Percentiles rank a stretch among this genome's conserved stretches.
Evolutionary conservation across 2,113 vertebrate genomes (phyloP).

Genomic region (Zosterops borbonicus): DNA sequence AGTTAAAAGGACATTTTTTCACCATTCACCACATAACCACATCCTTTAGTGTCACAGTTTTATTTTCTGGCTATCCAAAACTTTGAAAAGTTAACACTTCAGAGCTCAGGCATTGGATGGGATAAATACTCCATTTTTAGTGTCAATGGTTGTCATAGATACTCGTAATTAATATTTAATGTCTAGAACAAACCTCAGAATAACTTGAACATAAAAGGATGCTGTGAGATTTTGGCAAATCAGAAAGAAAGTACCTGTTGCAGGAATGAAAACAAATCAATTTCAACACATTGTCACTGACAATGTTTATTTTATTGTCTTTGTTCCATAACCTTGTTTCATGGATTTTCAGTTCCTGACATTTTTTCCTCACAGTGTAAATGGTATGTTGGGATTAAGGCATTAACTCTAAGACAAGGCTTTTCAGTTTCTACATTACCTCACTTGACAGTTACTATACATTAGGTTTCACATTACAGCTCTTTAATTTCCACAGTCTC

Average conservation of each 20-base stretch:
- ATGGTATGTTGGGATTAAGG: constrained; percentile 11
- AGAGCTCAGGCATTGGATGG: not conserved
- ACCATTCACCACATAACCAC: not conserved
- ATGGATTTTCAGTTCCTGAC: constrained; percentile 23
- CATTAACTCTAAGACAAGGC: not conserved
- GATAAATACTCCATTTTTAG: not conserved
- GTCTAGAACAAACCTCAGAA: not conserved
- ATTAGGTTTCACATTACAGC: not conserved
- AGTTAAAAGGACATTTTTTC: constrained; percentile 11
- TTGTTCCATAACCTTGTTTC: not conserved
- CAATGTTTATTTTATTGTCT: not conserved
- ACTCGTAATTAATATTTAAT: not conserved
- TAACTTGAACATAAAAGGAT: not conserved
- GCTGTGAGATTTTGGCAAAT: not conserved
- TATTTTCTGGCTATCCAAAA: not conserved
- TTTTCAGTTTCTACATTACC: constrained; percentile 1
- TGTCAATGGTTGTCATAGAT: not conserved
- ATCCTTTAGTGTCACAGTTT: not conserved
- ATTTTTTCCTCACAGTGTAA: constrained; percentile 1
- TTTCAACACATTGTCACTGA: not conserved
- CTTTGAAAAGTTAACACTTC: not conserved
- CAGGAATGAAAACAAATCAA: constrained; percentile 1
- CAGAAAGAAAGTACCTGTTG: not conserved
- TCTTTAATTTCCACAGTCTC: constrained; percentile 14
- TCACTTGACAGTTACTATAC: not conserved